Conservation (phyloP, 2,797 vertebrate species). For the Menidia menidia region DNA sequence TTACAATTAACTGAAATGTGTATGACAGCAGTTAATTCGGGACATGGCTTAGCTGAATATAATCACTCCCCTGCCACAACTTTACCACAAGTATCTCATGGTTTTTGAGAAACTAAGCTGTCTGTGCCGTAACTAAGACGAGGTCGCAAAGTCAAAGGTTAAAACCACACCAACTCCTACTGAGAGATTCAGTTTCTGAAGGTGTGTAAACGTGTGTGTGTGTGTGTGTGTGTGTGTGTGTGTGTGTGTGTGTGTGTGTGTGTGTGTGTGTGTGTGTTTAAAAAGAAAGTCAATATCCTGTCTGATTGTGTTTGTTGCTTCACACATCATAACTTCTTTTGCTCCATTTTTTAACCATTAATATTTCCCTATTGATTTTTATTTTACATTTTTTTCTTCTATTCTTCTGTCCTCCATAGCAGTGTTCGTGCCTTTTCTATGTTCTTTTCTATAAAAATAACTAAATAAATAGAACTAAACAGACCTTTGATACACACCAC, state of each 20-base stretch:
- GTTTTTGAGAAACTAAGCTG: slow-evolving; percentile 66
- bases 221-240: slow-evolving; percentile 39
- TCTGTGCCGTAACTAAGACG: slow-evolving; percentile 71
- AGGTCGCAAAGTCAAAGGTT: slow-evolving; percentile 80
- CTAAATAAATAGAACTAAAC: background rate
- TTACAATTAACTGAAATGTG: background rate
- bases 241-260: slow-evolving; percentile 50
- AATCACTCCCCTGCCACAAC: slow-evolving; percentile 53
- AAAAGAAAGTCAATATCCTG: slow-evolving; percentile 73
- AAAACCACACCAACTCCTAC: slow-evolving; percentile 83
- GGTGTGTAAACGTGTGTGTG: slow-evolving; percentile 51
- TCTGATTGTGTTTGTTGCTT: slow-evolving; percentile 43
- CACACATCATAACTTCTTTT: slow-evolving; percentile 47
- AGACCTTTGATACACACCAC: slow-evolving; percentile 18
- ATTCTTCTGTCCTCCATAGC: slow-evolving; percentile 5
- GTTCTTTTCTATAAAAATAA: background rate
- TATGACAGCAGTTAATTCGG: slow-evolving; percentile 18
- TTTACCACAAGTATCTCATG: slow-evolving; percentile 73
- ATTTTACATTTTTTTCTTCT: slow-evolving; percentile 17
- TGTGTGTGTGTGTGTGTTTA: slow-evolving; percentile 23
- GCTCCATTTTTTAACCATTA: slow-evolving; percentile 5
- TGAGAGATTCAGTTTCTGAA: slow-evolving; percentile 80
- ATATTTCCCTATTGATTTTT: slow-evolving; percentile 3
- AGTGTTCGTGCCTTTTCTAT: background rate
- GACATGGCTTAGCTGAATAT: slow-evolving; percentile 23